These are phyloP conservation scores for Recurvirostra avosetta DNA, from an alignment of 2,113 vertebrate species.

Conservation along the genomic window DNA sequence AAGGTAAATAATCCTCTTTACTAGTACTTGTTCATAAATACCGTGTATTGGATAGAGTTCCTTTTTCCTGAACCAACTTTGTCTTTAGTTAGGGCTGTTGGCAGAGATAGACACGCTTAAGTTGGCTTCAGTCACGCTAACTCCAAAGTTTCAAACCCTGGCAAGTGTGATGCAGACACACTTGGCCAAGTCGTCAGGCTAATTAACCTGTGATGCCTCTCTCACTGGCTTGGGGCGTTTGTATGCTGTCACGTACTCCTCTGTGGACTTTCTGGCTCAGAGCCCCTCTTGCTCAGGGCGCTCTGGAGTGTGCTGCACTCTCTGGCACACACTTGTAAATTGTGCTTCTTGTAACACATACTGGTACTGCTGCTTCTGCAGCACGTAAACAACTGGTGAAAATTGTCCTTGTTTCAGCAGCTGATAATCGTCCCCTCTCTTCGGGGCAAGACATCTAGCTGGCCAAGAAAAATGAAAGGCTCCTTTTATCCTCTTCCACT, in stretches of 20 bases:
- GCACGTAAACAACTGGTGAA: background rate
- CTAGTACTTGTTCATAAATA: background rate
- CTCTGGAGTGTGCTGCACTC: background rate
- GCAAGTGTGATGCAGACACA: rapidly evolving
- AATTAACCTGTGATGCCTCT: background rate
- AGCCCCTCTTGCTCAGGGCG: background rate
- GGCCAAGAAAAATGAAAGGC: background rate
- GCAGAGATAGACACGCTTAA: background rate
- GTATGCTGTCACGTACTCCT: background rate
- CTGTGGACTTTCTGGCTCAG: background rate
- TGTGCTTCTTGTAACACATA: background rate
- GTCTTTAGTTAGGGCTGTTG: background rate
- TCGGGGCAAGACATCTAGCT: background rate
- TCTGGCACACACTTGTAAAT: background rate
- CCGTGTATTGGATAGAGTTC: background rate
- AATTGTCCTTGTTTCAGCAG: background rate
- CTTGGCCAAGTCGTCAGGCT: background rate
- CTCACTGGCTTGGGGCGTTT: background rate
- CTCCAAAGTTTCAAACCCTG: background rate
- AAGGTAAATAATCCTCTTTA: background rate
- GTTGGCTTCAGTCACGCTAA: background rate
- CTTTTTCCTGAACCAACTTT: background rate
- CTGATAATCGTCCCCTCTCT: background rate
- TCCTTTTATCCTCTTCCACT: background rate
- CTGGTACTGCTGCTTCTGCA: background rate